Evolutionary conservation across 37 sponge, comb jelly and placozoan genomes (phyloP).

Genomic region (Chondrosia reniformis): DNA sequence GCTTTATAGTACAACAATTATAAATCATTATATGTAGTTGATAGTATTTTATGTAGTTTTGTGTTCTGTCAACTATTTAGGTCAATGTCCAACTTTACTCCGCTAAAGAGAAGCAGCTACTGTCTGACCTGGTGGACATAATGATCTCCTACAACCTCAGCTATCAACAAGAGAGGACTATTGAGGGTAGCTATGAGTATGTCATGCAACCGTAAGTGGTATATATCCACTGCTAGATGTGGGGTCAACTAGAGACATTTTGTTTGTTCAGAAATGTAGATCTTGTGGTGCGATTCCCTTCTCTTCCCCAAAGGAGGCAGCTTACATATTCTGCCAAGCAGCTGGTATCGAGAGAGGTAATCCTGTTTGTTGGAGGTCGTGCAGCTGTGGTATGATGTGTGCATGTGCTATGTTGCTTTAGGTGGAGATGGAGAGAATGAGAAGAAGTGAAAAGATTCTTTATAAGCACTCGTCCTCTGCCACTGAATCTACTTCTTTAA

Average conservation of each 20-base stretch:
- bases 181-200: constrained; percentile 85
- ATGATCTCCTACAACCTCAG: constrained; percentile 93
- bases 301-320: constrained; percentile 75
- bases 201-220: constrained; percentile 78
- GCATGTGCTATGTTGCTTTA: neutral
- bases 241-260: too few relatives aligned
- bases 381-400: neutral
- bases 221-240: too few relatives aligned
- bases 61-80: constrained; percentile 27
- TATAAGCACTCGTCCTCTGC: too few relatives aligned
- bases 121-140: constrained; percentile 73
- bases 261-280: constrained; percentile 50
- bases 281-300: constrained; percentile 63
- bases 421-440: constrained; percentile 76
- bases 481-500: too few relatives aligned
- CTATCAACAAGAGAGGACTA: constrained; percentile 76
- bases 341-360: constrained; percentile 90
- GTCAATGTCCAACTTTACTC: constrained; percentile 86
- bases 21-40: neutral
- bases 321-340: constrained; percentile 92
- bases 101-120: constrained; percentile 75
- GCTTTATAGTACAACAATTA: neutral
- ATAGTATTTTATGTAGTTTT: neutral
- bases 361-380: too few relatives aligned
- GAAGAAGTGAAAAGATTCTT: constrained; percentile 46